Percentiles rank a stretch among this genome's conserved stretches.
These are phyloP conservation scores for Notarius quadriscutis DNA, from an alignment of 2,113 vertebrate genomes.

Conservation along the genomic window DNA sequence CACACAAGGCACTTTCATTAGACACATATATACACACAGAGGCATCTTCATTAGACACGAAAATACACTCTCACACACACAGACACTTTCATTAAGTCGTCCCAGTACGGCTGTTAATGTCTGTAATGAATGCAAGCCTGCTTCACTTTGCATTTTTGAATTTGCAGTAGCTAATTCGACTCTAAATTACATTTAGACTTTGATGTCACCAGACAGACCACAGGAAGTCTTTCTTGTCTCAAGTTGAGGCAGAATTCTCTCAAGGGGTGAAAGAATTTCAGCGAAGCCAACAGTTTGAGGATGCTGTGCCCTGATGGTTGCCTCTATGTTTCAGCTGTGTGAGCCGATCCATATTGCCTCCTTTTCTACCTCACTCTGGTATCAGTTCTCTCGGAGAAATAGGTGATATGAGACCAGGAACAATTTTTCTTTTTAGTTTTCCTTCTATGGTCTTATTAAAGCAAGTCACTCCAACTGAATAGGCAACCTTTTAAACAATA, in stretches of 20 bases:
- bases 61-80: conserved; percentile 2
- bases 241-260: conserved; percentile 5
- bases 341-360: background rate
- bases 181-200: conserved; percentile 12
- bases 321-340: background rate
- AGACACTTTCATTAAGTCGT: conserved; percentile 23
- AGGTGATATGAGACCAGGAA: background rate
- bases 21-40: background rate
- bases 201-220: conserved; percentile 15
- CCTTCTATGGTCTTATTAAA: background rate
- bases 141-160: conserved; percentile 19
- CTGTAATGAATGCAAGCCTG: conserved; percentile 48
- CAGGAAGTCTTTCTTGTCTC: background rate
- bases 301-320: background rate
- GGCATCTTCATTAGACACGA: conserved; percentile 3
- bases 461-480: background rate
- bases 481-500: background rate
- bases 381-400: background rate
- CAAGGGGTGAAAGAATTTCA: conserved; percentile 42
- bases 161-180: conserved; percentile 25
- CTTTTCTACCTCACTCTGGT: background rate
- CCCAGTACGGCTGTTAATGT: conserved; percentile 55
- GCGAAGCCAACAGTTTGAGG: conserved; percentile 1
- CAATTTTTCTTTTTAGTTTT: background rate
- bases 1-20: background rate